Evolutionary conservation across 2,113 vertebrate genomes (phyloP), one percentile per base, ranked within the genome.

Genomic region (Rattus norvegicus): DNA sequence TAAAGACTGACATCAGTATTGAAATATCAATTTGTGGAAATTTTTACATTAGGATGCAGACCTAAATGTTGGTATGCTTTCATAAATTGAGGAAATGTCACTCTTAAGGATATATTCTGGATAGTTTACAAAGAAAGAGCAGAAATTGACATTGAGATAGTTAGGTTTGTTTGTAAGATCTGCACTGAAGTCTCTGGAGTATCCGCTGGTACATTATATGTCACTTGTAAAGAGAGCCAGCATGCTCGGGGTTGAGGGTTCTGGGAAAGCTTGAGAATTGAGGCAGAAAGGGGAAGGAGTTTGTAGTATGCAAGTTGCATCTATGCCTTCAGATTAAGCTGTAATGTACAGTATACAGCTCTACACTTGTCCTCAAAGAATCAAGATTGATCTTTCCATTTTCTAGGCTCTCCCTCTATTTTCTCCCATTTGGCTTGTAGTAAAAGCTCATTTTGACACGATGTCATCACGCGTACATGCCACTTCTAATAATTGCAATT

Each of bases 1-100:
- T 97, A 96, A 93, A 93, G 84, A 95, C 86, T 93, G 80, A 72
- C 52, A 93, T 84, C 52, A 16, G 36, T 95, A 95, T 92, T 97
- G 94, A 96, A 96, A 93, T 88, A 93, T 81, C 79, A 92, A 36
- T 85, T 49, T 86, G 30, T 93, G 39, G 6, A 67, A 52, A 56
- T 61, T 81, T 95, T 95, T 87, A 75, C 77, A 94, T 92, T 93
- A 92, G 36, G 30, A 63, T 88, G 77, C 92, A 87, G 85, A 93
- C 36, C 20, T 92, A 56, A n/a, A 88, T 93, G 90, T 93, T 89
- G 54, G 49, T 76, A n/a, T 93, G 73, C 10, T 96, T 94, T 61
- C 56, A 92, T 67, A 96, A 94, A 91, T 36, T 94, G 52, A 11
- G 33, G 26, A 96, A 94, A 94, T 75, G 22, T 75, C 49, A 88